Conservation (phyloP, 2,113 vertebrate genomes). For the Tringa solitaria region DNA sequence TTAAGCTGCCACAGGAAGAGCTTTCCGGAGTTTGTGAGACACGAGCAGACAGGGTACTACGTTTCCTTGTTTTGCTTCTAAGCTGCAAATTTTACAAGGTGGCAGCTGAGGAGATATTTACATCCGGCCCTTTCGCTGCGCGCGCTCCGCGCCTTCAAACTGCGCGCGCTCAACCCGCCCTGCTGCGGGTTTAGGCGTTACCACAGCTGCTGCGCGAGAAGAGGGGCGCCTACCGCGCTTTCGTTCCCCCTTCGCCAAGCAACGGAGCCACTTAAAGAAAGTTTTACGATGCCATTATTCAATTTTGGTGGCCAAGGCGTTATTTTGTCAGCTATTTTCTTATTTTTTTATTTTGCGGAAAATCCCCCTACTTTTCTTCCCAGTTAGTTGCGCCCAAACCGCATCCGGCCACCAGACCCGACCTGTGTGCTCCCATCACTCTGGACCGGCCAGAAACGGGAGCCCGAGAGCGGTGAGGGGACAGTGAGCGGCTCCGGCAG, state of each 20-base stretch:
- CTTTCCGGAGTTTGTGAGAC: accelerated
- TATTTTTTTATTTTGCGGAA: not conserved
- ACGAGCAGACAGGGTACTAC: accelerated
- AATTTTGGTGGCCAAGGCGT: accelerated
- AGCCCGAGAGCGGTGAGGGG: accelerated
- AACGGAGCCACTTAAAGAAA: accelerated
- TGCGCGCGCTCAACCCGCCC: not conserved
- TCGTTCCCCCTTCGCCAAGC: accelerated
- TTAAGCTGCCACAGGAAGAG: not conserved
- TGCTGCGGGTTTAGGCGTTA: accelerated
- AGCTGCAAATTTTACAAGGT: accelerated
- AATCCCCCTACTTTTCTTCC: not conserved
- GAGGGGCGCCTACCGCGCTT: not conserved
- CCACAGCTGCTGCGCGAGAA: not conserved
- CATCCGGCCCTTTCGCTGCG: not conserved
- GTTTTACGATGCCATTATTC: accelerated
- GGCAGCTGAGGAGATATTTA: not conserved
- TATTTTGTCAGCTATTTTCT: accelerated
- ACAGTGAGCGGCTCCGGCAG: accelerated
- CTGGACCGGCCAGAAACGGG: not conserved
- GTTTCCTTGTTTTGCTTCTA: accelerated
- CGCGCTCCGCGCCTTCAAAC: not conserved
- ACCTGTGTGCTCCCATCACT: accelerated
- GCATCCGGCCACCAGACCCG: accelerated
- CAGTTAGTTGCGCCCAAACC: not conserved